Conservation (phyloP, 1,140 invertebrate genomes). For the Drosophila lowei region DNA sequence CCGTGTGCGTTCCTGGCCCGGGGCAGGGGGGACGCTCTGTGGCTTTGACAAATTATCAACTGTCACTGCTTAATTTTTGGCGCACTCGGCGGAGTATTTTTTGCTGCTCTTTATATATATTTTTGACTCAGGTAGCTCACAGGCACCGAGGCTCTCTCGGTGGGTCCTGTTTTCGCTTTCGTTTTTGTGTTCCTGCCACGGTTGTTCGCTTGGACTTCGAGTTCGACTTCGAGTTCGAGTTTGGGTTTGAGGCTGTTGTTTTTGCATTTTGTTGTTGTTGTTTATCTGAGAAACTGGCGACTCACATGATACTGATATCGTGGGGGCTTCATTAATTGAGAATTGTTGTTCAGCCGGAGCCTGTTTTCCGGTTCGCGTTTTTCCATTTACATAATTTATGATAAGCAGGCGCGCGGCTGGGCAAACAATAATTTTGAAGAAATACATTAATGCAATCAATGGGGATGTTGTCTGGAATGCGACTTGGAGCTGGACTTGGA, state of each 20-base stretch:
- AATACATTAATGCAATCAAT: constrained; percentile 82
- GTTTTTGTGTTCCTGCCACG: constrained; percentile 8
- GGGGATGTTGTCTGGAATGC: constrained; percentile 69
- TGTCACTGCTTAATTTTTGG: constrained; percentile 81
- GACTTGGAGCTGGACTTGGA: constrained; percentile 1
- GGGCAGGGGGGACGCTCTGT: constrained; percentile 31
- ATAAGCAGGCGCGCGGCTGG: constrained; percentile 80
- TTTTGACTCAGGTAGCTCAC: constrained; percentile 43
- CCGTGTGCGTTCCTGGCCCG: constrained; percentile 13
- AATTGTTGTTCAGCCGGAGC: constrained; percentile 75
- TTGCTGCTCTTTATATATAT: constrained; percentile 31
- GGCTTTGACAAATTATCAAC: constrained; percentile 81
- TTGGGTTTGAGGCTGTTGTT: constrained; percentile 14
- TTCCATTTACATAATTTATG: constrained; percentile 83
- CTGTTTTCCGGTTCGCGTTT: constrained; percentile 80
- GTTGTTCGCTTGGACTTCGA: neutral
- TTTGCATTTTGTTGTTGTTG: constrained; percentile 40
- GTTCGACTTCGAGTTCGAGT: constrained; percentile 8
- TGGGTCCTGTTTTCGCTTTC: constrained; percentile 44
- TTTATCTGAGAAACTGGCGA: constrained; percentile 66
- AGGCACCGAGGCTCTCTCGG: constrained; percentile 21
- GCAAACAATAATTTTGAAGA: constrained; percentile 83
- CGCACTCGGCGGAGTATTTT: constrained; percentile 64
- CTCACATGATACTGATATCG: constrained; percentile 72
- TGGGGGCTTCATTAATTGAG: constrained; percentile 81